Percentiles rank a stretch among this genome's conserved stretches.
phyloP scores from a whole-genome alignment of 2,888 invertebrate species.

The Gari tellinella region DNA sequence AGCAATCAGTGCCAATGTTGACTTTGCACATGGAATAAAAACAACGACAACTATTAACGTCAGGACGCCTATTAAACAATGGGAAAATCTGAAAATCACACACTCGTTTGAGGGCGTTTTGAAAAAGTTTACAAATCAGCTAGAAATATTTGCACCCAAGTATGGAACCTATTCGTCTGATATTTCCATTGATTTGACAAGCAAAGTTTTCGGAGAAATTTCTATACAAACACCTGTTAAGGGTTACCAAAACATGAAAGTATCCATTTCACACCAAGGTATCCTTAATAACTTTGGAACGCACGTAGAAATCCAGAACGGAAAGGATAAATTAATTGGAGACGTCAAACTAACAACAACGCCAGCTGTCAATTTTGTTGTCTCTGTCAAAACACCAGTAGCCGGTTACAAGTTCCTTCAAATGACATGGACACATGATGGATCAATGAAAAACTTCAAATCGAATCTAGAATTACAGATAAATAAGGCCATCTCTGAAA shows the following conservation, averaged over 20 bases:
- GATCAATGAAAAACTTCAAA: constrained; percentile 37
- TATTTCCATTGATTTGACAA: constrained; percentile 9
- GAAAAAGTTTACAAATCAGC: constrained; percentile 21
- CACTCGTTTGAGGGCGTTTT: constrained; percentile 28
- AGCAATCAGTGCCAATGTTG: constrained; percentile 14
- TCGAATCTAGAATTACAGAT: constrained; percentile 31
- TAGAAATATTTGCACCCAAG: constrained; percentile 23
- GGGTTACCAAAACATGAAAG: constrained; percentile 29
- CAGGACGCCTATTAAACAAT: constrained; percentile 32
- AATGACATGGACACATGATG: constrained; percentile 33
- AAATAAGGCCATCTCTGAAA: constrained; percentile 41
- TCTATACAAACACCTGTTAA: constrained; percentile 39
- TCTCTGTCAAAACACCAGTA: constrained; percentile 33
- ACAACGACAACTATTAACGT: constrained; percentile 16
- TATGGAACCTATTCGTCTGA: constrained; percentile 23
- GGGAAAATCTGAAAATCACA: constrained; percentile 14
- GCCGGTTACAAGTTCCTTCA: constrained; percentile 11
- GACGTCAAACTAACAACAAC: constrained; percentile 26
- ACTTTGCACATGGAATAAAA: constrained; percentile 24
- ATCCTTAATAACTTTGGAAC: constrained; percentile 17
- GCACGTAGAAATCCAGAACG: constrained; percentile 28
- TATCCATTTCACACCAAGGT: constrained; percentile 36
- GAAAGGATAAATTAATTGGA: constrained; percentile 5
- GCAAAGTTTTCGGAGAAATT: neutral
- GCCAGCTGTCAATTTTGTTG: constrained; percentile 19